Base-by-base conservation (phyloP, 1,140 invertebrate genomes). In the Trachymyrmex septentrionalis region DNA sequence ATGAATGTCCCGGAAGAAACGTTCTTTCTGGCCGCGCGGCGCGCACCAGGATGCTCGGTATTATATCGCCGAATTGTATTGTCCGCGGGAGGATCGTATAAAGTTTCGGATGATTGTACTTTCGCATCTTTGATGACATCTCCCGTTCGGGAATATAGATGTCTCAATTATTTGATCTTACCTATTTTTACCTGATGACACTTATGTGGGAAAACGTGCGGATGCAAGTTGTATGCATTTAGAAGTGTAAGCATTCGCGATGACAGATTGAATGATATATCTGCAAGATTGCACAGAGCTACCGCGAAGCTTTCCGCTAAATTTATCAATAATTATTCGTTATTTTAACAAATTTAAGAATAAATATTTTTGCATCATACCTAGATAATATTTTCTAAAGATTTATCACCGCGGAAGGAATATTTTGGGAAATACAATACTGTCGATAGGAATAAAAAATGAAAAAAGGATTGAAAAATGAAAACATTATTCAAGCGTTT, bases 1-100 rank as follows among this genome's bases (percentile, higher is more conserved):
- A 67, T 90, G 86, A 90, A 90, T 90, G 82, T 90, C 86, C 89
- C 89, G 89, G 89, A 90, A 90, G 88, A 90, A 81, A 86, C 24
- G 71, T 72, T 57, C 89, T 89, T 76, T 71, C 73, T 66, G 38
- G 34, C 27, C 24, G 67, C 55, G 78, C 86, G 61, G 38, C 44
- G 85, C 86, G 53, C 86, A 82, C 88, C 89, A 57, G 89, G 89
- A 90, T 87, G 57, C 88, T 90, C 38, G 63, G 50, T 63, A 90
- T 90, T 90, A 87, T 90, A 81, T 57, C 69, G 76, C 19, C 53
- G 84, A 53, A 73, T 34, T 16, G 34, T 50, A 88, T 90, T 88
- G 89, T 88, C 76, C 53, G 55, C 63, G 53, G 21, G 53, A 50
- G 66, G 63, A 88, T 38, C 81, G 86, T 90, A 66, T 90, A 90